phyloP scores from a whole-genome alignment of 2,888 invertebrate species.

The Phaedon cochleariae region DNA sequence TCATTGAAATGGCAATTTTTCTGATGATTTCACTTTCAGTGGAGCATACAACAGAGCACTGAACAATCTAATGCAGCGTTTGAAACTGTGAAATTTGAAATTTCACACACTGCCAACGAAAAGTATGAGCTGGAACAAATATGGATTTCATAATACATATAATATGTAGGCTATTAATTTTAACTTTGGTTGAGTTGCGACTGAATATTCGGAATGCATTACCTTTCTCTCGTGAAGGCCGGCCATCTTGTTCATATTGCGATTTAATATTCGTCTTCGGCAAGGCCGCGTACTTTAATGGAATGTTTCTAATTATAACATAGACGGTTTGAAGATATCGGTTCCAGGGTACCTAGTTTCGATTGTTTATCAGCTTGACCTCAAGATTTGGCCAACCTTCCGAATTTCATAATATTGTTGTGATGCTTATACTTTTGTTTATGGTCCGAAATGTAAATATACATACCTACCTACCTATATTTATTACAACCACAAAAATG shows the following conservation, averaged over 20 bases:
- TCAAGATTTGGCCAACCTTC: constrained; percentile 1
- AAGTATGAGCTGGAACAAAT: background rate
- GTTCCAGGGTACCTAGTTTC: constrained; percentile 4
- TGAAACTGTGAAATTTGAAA: background rate
- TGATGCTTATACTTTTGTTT: background rate
- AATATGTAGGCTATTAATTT: background rate
- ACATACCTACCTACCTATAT: background rate
- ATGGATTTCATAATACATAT: background rate
- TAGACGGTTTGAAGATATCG: constrained; percentile 9
- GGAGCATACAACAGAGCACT: background rate
- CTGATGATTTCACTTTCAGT: background rate
- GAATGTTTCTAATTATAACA: constrained; percentile 26
- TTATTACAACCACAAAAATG: background rate
- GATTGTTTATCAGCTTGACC: background rate
- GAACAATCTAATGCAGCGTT: background rate
- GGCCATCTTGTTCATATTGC: constrained; percentile 35
- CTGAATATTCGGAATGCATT: constrained; percentile 34
- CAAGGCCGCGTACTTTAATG: constrained; percentile 36
- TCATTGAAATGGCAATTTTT: too few relatives aligned
- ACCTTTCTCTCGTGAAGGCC: constrained; percentile 49
- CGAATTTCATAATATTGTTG: background rate
- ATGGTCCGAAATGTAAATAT: background rate
- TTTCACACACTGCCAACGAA: background rate
- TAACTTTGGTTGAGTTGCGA: background rate
- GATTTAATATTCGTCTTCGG: constrained; percentile 18